Conservation (phyloP, 2,888 invertebrate genomes). For the Ophioninae sp. region DNA sequence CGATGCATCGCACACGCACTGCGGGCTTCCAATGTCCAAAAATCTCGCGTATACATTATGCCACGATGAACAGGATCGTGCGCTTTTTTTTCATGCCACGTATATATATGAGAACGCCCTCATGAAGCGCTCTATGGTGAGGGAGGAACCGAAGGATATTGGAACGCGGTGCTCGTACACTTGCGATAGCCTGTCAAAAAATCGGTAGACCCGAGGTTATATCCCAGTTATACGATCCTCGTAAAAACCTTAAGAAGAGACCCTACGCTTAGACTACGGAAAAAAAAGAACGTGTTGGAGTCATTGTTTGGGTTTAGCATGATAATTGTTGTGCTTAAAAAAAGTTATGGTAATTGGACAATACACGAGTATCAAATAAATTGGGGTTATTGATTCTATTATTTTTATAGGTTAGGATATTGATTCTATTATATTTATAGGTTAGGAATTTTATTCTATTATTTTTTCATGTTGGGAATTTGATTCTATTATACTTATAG, state of each 20-base stretch:
- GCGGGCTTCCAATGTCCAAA: conserved; percentile 47
- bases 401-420: background rate
- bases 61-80: conserved; percentile 40
- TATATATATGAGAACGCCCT: conserved; percentile 10
- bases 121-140: conserved; percentile 12
- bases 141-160: conserved; percentile 30
- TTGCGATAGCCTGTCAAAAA: background rate
- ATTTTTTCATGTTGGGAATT: background rate
- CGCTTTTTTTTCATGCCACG: background rate
- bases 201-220: conserved; percentile 7
- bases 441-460: background rate
- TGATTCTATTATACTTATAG: background rate
- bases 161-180: conserved; percentile 13
- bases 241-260: conserved; percentile 20
- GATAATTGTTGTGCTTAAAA: background rate
- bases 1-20: conserved; percentile 57
- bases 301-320: background rate
- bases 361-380: background rate
- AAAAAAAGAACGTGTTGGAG: background rate
- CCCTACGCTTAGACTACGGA: background rate
- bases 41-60: conserved; percentile 30
- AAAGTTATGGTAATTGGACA: too few relatives aligned
- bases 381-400: background rate
- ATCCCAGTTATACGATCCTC: conserved; percentile 26
- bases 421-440: too few relatives aligned